phyloP scores from a whole-genome alignment of 2,797 vertebrate genomes.

The Thalassophryne amazonica region DNA sequence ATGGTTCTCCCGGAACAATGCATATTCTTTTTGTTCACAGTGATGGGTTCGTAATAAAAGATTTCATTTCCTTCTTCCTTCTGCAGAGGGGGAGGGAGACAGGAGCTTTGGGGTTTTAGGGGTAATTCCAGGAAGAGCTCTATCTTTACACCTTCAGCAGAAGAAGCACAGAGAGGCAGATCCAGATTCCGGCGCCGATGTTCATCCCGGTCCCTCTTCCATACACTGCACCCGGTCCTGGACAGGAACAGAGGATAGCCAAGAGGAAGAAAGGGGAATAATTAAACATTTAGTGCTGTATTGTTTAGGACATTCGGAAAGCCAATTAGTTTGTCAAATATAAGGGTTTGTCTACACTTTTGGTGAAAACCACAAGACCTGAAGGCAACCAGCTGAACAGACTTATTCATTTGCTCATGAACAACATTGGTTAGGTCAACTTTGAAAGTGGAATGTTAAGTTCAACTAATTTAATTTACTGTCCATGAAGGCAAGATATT shows the following conservation, averaged over 20 bases:
- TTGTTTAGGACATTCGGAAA: too few relatives aligned
- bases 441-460: too few relatives aligned
- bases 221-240: conserved; percentile 79
- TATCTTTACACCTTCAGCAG: conserved; percentile 76
- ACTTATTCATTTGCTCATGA: too few relatives aligned
- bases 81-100: conserved; percentile 18
- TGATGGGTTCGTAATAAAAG: conserved; percentile 92
- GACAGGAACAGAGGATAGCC: neutral
- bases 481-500: too few relatives aligned
- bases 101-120: conserved; percentile 24
- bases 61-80: conserved; percentile 70
- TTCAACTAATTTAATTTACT: too few relatives aligned
- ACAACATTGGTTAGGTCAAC: too few relatives aligned
- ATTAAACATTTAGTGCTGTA: neutral
- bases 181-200: conserved; percentile 56
- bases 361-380: too few relatives aligned
- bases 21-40: conserved; percentile 91
- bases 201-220: conserved; percentile 60
- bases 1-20: conserved; percentile 93
- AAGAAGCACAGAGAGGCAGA: conserved; percentile 69
- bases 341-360: too few relatives aligned
- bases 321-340: too few relatives aligned
- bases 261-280: neutral
- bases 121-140: conserved; percentile 45
- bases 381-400: too few relatives aligned